Evolutionary conservation across 1,140 invertebrate species (phyloP), one percentile per base, ranked within the genome.

Genomic region (Drosophila novamexicana): DNA sequence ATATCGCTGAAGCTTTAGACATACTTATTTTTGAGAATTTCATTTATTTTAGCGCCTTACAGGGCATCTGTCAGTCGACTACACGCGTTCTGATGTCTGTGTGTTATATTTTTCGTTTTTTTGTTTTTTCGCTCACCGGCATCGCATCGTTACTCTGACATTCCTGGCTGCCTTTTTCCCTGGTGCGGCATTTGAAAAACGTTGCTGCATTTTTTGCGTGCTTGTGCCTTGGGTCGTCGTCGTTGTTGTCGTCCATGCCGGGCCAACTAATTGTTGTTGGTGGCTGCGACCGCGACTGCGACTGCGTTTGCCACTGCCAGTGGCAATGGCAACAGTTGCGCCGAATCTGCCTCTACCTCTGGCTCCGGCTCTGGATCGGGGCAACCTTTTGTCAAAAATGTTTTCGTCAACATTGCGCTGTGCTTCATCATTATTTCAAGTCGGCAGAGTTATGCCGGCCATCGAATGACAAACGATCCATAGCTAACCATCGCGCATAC

Each of bases 161-260:
- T 80, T 80, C 77, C 70, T 54, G 70, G 52, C 64, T 44, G 44
- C 56, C 58, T 65, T 76, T 56, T 75, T 64, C 53, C 39, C 52
- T 52, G 49, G 12, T 56, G 57, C 69, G 80, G 80, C 84, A 88
- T 89, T 88, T 88, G 83, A 83, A 88, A 88, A 88, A 75, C 80
- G 77, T 89, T 89, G 83, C 83, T 71, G 84, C 84, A 89, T 88
- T 84, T 88, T 78, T 88, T 77, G 74, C 77, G 83, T 88, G 76
- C 65, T 56, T 80, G 34, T 70, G 68, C 64, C 54, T 65, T 75
- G 73, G 61, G 22, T 42, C 49, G 34, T 64, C 36, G 14, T 56
- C 32, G 14, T 49, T 22, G 22, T 5, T 29, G 18, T 39, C n/a
- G 36, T 54, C 34, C 7, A 14, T 10, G 36, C 12, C 49, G 75